Percentiles rank a stretch among this genome's conserved stretches.
These are phyloP conservation scores for Distichodus sexfasciatus DNA, from an alignment of 2,797 vertebrate genomes.

Conservation along the genomic window DNA sequence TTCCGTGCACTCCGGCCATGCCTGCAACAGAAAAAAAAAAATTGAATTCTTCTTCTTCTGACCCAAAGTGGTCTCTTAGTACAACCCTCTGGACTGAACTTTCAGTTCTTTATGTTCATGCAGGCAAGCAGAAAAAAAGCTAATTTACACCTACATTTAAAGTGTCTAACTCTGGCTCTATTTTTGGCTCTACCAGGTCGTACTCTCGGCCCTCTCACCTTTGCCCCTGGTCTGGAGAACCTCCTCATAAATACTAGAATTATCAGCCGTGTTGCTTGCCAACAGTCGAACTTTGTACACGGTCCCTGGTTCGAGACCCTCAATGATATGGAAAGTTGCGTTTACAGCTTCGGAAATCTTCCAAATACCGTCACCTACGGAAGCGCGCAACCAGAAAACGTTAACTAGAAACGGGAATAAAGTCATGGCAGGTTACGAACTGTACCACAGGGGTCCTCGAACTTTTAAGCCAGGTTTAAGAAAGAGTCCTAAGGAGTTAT, in stretches of 20 bases:
- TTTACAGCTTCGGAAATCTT: conserved; percentile 84
- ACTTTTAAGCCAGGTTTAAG: too few relatives aligned
- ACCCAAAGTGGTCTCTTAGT: conserved; percentile 36
- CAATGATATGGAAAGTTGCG: conserved; percentile 81
- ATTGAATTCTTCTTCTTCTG: conserved; percentile 5
- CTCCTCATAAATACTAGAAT: conserved; percentile 92
- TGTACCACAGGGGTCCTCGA: too few relatives aligned
- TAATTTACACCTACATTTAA: background rate
- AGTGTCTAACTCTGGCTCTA: background rate
- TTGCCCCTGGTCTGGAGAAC: conserved; percentile 88
- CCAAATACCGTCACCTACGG: conserved; percentile 85
- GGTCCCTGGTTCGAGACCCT: conserved; percentile 82
- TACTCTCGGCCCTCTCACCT: conserved; percentile 78
- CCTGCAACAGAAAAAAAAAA: conserved; percentile 61
- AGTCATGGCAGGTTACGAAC: too few relatives aligned
- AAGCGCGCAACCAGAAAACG: conserved; percentile 58
- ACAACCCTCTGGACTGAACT: background rate
- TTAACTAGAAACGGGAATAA: too few relatives aligned
- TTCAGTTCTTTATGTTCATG: background rate
- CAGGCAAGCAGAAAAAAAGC: background rate
- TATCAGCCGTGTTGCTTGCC: conserved; percentile 86
- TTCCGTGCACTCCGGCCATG: conserved; percentile 61
- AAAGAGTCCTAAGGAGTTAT: too few relatives aligned
- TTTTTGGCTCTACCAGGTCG: background rate
- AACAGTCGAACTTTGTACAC: conserved; percentile 85